Base-by-base conservation (phyloP, 2,113 vertebrate species). In the Nycticebus coucang region DNA sequence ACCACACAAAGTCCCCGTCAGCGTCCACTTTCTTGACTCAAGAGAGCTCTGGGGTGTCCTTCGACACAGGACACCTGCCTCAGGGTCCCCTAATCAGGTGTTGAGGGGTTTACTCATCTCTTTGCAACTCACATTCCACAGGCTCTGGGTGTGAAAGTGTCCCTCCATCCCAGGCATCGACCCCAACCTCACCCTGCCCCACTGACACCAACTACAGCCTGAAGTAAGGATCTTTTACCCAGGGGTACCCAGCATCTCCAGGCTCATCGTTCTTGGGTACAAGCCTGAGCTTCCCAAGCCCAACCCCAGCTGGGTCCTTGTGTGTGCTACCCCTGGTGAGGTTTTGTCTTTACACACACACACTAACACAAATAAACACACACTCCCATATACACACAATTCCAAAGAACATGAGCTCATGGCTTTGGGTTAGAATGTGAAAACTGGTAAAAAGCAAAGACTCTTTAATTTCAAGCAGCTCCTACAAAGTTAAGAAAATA, bases 391-490 rank as follows among this genome's bases (percentile, higher is more conserved):
- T 17, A 55, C 13, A 55, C 55, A 55, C 55, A 15, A 62, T 60
- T 37, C 35, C 11, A 50, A 74, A 74, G 21, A 33, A n/a, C 12
- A 12, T 12, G 68, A 41, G 41, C 26, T 64, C 33, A n/a, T 41
- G 74, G 57, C 66, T 74, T 50, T n/a, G 7, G 41, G 57, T 57
- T 41, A 87, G 64, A 64, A 26, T 0, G 4, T 66, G 64, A 66
- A 3, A 18, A 50, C 28, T 55, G 55, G 12, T 50, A 50, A 9
- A 50, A 9, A 50, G 45, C 8, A 4, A 68, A 22, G 30, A 57
- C 59, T 9, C 45, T 72, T 84, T 37, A 33, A 79, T 72, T 80
- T 95, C 88, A 92, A 92, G 82, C 75, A 55, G 55, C 14, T 55
- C 4, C 55, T 55, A 11, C 55, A 55, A 13, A 55, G 55, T 17